Conservation (phyloP, 2,113 vertebrate species). For the Muntiacus muntjak region DNA sequence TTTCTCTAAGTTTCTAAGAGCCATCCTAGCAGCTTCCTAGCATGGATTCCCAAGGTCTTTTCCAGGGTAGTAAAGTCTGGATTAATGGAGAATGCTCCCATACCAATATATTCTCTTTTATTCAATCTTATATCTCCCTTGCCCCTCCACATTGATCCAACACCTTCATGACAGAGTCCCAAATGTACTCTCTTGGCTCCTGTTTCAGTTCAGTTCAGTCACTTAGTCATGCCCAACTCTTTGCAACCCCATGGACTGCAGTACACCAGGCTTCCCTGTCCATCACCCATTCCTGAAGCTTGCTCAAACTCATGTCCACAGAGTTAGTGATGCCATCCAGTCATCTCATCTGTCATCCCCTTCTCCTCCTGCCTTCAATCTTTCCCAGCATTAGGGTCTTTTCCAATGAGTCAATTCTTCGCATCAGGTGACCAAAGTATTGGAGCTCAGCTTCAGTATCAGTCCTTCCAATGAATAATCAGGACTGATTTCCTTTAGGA, state of each 20-base stretch:
- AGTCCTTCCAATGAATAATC: background rate
- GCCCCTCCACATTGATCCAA: background rate
- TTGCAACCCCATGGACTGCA: background rate
- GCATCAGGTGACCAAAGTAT: background rate
- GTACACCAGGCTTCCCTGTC: background rate
- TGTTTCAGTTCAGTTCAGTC: background rate
- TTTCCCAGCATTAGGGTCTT: background rate
- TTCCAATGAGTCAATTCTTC: background rate
- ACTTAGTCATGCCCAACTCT: background rate
- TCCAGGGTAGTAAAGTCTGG: background rate
- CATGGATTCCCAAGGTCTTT: background rate
- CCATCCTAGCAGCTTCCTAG: background rate
- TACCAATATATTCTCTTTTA: background rate
- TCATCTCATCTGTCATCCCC: background rate
- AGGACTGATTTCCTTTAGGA: background rate
- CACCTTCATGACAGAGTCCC: background rate
- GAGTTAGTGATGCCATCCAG: background rate
- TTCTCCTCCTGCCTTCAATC: background rate
- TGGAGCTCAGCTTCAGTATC: background rate
- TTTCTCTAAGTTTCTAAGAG: background rate
- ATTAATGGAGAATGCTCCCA: background rate
- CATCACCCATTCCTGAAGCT: background rate
- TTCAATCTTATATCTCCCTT: background rate
- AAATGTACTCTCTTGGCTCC: background rate
- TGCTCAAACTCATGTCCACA: background rate